These are phyloP conservation scores for Apamea crenata DNA, from an alignment of 2,888 invertebrate genomes.

Conservation along the genomic window DNA sequence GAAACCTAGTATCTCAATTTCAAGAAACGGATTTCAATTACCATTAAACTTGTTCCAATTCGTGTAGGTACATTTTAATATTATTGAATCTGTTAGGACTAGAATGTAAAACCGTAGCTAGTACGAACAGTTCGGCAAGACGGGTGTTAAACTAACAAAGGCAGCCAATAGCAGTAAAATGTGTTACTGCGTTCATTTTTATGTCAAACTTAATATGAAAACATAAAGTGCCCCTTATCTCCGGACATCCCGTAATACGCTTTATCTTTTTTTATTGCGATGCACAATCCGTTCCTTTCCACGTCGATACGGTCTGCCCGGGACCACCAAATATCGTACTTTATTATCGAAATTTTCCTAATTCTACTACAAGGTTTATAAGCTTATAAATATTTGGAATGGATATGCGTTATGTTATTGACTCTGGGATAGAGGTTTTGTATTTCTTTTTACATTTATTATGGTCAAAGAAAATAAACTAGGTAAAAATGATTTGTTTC, in stretches of 20 bases:
- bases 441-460: slow-evolving; percentile 31
- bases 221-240: slow-evolving; percentile 84
- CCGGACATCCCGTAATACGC: slow-evolving; percentile 85
- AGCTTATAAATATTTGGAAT: slow-evolving; percentile 61
- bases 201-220: slow-evolving; percentile 84
- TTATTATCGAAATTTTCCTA: slow-evolving; percentile 67
- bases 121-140: slow-evolving; percentile 53
- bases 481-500: slow-evolving; percentile 32
- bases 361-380: slow-evolving; percentile 64
- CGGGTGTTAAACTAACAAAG: slow-evolving; percentile 74
- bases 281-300: slow-evolving; percentile 81
- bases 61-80: neutral
- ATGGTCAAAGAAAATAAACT: slow-evolving; percentile 20
- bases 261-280: slow-evolving; percentile 84
- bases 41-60: slow-evolving; percentile 16
- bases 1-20: slow-evolving; percentile 41
- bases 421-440: slow-evolving; percentile 35
- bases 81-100: slow-evolving; percentile 18
- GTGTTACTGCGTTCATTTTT: slow-evolving; percentile 80
- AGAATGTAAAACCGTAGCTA: slow-evolving; percentile 35
- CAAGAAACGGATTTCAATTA: slow-evolving; percentile 38
- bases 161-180: slow-evolving; percentile 76
- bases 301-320: slow-evolving; percentile 69
- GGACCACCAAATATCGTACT: slow-evolving; percentile 66
- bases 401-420: slow-evolving; percentile 49